Base-by-base conservation (phyloP, 2,888 invertebrate genomes). In the Parnassius glacialis region DNA sequence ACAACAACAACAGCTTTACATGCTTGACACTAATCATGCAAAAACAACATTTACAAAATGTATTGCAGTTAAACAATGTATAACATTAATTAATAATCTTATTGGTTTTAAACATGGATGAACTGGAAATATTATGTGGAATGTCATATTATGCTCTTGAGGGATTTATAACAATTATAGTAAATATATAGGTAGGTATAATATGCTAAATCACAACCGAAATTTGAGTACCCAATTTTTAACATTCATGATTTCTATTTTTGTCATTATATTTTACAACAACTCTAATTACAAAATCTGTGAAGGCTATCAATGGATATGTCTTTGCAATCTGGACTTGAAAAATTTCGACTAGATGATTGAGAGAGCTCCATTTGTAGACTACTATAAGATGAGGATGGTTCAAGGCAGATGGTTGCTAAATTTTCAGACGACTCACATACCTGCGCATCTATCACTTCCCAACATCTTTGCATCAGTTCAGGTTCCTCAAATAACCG, bases 381-480 rank as follows among this genome's bases (percentile, higher is more conserved):
- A 74, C 88, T 90, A 87, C 82, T 86, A 76, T 85, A 89, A 13
- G 90, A 90, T 45, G 90, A 85, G 61, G 90, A 87, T 67, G 79
- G 81, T 72, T 88, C 84, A 65, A 90, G 76, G 73, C 83, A 81
- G 69, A 89, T 79, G 58, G 83, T 83, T 48, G 84, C 74, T 74
- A 90, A 86, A 78, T 92, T 94, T 75, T 91, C 90, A 63, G 87
- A 86, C 25, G 94, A 89, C 73, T 87, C 87, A 91, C 91, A 90
- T 94, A 96, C 96, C 96, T 97, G 97, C 61, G 98, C 98, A 91
- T 98, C 98, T 82, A 99, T 98, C 67, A 98, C 98, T 93, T 98
- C 97, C 97, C 97, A 98, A 92, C 98, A 98, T 73, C 97, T 93
- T 87, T 97, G 96, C 97, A 98, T 98, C 73, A 99, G 93, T 83